Conservation (phyloP, 1,140 invertebrate species). For the Pseudomyrmex sp. region DNA sequence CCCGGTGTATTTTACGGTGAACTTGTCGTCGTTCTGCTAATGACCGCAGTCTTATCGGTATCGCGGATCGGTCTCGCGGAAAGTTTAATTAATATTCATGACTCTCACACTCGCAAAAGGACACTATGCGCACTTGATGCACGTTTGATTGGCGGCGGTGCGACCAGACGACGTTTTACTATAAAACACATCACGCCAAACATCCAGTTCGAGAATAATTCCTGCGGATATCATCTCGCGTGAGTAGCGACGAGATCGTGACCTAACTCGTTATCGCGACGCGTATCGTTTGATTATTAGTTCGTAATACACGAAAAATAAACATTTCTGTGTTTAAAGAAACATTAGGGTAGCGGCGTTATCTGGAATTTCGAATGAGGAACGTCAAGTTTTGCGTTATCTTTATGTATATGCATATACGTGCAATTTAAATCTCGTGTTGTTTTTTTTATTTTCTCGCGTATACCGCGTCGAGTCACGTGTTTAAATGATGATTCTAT, state of each 20-base stretch:
- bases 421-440: neutral
- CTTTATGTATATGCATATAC: neutral
- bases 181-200: constrained; percentile 25
- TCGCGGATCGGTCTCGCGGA: constrained; percentile 49
- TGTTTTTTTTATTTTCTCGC: no score
- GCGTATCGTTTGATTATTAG: constrained; percentile 12
- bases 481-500: constrained; percentile 11
- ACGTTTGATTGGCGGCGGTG: constrained; percentile 67
- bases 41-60: constrained; percentile 52
- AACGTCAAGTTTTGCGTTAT: no score
- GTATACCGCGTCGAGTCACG: no score
- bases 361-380: no score
- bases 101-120: constrained; percentile 64
- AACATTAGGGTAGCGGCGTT: neutral
- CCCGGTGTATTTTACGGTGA: constrained; percentile 20
- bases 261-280: constrained; percentile 12
- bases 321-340: neutral
- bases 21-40: constrained; percentile 49
- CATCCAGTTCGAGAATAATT: constrained; percentile 5
- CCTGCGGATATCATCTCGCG: constrained; percentile 22
- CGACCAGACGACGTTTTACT: constrained; percentile 47
- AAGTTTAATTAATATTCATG: constrained; percentile 75
- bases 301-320: constrained; percentile 11
- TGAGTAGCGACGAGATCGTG: constrained; percentile 1
- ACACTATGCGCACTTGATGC: constrained; percentile 64